A percentile compares a stretch with the other conserved stretches of the same genome.
These are phyloP conservation scores for Pachypanchax playfairii DNA, from an alignment of 2,113 vertebrate species.

Conservation along the genomic window DNA sequence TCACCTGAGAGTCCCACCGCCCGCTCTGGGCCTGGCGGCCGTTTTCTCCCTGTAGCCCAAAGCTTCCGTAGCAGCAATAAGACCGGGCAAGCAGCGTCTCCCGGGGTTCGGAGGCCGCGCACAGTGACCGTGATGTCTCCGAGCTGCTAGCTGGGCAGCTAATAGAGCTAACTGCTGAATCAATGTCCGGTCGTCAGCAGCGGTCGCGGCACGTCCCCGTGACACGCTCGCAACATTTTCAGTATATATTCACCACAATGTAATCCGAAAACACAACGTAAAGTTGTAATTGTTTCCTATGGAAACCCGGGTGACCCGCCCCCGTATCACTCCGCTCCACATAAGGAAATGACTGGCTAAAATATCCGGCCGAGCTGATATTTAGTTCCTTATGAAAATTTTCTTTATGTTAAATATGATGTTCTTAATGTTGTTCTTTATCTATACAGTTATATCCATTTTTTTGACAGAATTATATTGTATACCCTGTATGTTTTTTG, in stretches of 20 bases:
- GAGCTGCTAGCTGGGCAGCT: conserved; percentile 29
- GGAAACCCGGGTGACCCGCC: conserved; percentile 34
- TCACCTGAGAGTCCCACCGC: too few species aligned
- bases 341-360: conserved; percentile 54
- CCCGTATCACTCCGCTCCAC: conserved; percentile 48
- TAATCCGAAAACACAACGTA: neutral
- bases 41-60: neutral
- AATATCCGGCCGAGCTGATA: neutral
- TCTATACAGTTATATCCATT: too few species aligned
- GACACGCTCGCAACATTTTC: neutral
- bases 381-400: too few species aligned
- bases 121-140: too few species aligned
- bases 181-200: conserved; percentile 1
- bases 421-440: too few species aligned
- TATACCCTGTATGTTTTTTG: too few species aligned
- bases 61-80: neutral
- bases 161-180: conserved; percentile 25
- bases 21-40: neutral
- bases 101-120: conserved; percentile 16
- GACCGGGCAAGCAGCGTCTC: neutral
- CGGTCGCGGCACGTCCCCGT: fast-evolving
- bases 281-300: conserved; percentile 60
- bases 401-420: too few species aligned
- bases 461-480: too few species aligned
- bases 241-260: neutral